A percentile compares a stretch with the other conserved stretches of the same genome.
Evolutionary conservation across 2,113 vertebrate species (phyloP).

Genomic region (Colistium nudipinnis): DNA sequence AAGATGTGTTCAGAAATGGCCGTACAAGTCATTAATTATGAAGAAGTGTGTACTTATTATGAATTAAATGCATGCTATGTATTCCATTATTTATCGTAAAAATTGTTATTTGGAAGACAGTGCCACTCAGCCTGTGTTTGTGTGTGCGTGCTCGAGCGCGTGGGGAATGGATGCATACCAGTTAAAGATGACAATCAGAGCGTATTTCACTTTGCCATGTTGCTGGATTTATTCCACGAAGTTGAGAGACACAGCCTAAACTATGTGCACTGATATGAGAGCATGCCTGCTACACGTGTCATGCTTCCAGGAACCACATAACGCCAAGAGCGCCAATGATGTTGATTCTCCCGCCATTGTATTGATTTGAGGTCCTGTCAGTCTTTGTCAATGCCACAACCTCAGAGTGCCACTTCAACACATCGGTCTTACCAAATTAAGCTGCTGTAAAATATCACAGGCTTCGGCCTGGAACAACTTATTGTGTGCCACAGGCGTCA

Average conservation of each 20-base stretch:
- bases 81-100: too few relatives aligned
- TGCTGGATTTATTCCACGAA: too few relatives aligned
- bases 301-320: neutral
- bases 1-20: too few relatives aligned
- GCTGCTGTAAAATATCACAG: slow-evolving; percentile 35
- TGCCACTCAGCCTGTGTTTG: neutral
- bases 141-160: neutral
- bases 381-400: slow-evolving; percentile 18
- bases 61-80: neutral
- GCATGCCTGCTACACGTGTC: neutral
- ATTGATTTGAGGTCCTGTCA: slow-evolving; percentile 29
- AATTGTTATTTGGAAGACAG: neutral
- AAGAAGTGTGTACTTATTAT: neutral
- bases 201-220: too few relatives aligned
- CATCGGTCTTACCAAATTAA: slow-evolving; percentile 23
- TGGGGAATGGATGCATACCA: too few relatives aligned
- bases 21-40: slow-evolving; percentile 10
- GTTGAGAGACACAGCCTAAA: too few relatives aligned
- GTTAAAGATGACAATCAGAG: too few relatives aligned
- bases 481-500: slow-evolving; percentile 21
- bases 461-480: slow-evolving; percentile 18
- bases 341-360: slow-evolving; percentile 5
- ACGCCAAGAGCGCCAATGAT: too few relatives aligned
- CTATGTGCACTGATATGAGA: neutral
- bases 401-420: slow-evolving; percentile 43